Evolutionary conservation across 2,113 vertebrate species (phyloP).

Genomic region (Anarrhichthys ocellatus): DNA sequence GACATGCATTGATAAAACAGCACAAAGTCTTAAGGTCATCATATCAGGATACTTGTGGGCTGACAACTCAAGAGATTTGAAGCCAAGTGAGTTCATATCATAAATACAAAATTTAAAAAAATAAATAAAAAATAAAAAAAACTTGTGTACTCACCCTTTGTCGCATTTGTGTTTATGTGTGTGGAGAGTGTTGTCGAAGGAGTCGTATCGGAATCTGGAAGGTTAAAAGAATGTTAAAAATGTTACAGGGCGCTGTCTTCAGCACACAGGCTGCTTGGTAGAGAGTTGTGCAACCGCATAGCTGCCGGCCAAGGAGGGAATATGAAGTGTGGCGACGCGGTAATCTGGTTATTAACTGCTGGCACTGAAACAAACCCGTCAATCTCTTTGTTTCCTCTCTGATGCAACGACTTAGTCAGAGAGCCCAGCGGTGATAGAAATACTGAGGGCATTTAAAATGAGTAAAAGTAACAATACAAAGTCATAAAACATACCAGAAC

Average conservation of each 20-base stretch:
- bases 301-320: constrained; percentile 27
- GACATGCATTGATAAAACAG: constrained; percentile 8
- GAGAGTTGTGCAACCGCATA: constrained; percentile 43
- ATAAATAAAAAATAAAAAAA: neutral
- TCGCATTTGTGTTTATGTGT: neutral
- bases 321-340: constrained; percentile 37
- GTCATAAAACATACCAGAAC: neutral
- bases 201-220: constrained; percentile 33
- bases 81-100: neutral
- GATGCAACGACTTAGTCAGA: constrained; percentile 27
- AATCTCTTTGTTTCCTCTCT: constrained; percentile 8
- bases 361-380: constrained; percentile 38
- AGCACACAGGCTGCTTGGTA: neutral
- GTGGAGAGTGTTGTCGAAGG: constrained; percentile 28
- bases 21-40: neutral
- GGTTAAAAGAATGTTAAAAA: constrained; percentile 46
- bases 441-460: neutral
- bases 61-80: neutral
- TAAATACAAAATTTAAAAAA: neutral
- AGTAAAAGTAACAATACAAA: neutral
- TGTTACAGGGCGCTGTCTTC: constrained; percentile 30
- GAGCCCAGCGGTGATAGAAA: neutral
- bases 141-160: constrained; percentile 54
- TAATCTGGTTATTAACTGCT: constrained; percentile 66
- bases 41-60: neutral